These are phyloP conservation scores for Drosophila neoperkinsi DNA, from an alignment of 2,888 invertebrate genomes.

Conservation along the genomic window DNA sequence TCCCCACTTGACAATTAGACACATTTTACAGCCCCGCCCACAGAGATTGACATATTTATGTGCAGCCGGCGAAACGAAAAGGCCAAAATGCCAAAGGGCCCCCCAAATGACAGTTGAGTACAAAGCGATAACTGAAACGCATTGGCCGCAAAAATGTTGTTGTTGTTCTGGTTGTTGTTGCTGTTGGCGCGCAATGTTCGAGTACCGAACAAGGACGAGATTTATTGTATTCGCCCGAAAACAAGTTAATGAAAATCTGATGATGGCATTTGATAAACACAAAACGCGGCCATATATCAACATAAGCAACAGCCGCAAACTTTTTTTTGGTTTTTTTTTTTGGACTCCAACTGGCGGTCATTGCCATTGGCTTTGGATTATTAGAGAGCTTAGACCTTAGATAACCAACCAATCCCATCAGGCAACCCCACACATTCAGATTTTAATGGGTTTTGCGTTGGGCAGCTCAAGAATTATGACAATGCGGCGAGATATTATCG, in stretches of 20 bases:
- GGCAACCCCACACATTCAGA: conserved; percentile 38
- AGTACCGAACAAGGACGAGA: conserved; percentile 45
- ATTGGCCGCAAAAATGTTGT: conserved; percentile 12
- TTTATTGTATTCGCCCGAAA: conserved; percentile 62
- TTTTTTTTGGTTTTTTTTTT: neutral
- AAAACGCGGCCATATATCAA: conserved; percentile 68
- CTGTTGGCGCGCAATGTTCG: conserved; percentile 30
- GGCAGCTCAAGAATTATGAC: conserved; percentile 75
- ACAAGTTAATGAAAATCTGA: conserved; percentile 80
- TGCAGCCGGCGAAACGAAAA: conserved; percentile 4
- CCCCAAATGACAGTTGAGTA: conserved; percentile 32
- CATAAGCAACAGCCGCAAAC: conserved; percentile 8
- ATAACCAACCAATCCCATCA: neutral
- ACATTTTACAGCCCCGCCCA: conserved; percentile 35
- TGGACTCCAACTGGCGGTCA: conserved; percentile 42
- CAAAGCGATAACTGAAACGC: conserved; percentile 32
- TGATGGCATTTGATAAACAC: conserved; percentile 77
- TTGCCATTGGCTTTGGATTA: conserved; percentile 64
- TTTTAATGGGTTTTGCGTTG: conserved; percentile 71
- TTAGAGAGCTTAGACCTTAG: conserved; percentile 57
- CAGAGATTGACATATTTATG: conserved; percentile 60
- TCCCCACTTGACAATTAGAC: conserved; percentile 41
- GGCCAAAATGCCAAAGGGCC: conserved; percentile 24
- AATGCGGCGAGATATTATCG: conserved; percentile 78
- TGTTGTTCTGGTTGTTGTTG: conserved; percentile 1